Evolutionary conservation across 1,140 invertebrate genomes (phyloP), one percentile per base, ranked within the genome.

Genomic region (Batillaria attramentaria): DNA sequence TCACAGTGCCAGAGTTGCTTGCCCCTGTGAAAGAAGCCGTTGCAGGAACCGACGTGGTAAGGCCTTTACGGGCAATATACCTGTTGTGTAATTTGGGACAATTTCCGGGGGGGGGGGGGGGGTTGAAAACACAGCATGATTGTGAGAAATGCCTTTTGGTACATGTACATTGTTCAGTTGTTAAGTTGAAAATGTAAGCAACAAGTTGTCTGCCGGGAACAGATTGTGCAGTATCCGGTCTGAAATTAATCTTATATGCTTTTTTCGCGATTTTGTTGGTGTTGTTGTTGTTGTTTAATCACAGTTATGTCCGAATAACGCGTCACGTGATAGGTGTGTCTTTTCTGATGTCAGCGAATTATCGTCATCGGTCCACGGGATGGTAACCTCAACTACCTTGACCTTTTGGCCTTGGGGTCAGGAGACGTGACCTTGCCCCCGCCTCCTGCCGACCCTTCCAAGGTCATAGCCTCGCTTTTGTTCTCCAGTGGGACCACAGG

Each of bases 401-500:
- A 68, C 65, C 5, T 68, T 24, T 37, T 68, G 28, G 24, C 33
- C 33, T 37, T 68, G 65, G 65, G 65, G 65, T 68, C 65, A 68
- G 68, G 60, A 13, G 72, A 57, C 10, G 33, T 74, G 43, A 42
- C n/a, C 10, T 57, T 74, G 46, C 42, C 42, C 13, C 28, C 43
- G 35, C n/a, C 77, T 6, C 50, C 60, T 24, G 28, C 33, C 35
- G 74, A 83, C 28, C 81, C 79, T 20, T 24, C 2, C 28, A 73
- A 76, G 4, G 57, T 70, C 18, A 28, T 65, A 3, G 74, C 81
- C 16, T 62, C 77, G 35, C 65, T 84, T 4, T 41, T 81, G 4
- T 86, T 81, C 42, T 91, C 90, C 46, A 87, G 86, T 72, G 87
- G 89, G 8, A 89, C 89, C 10, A 89, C 90, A 24, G 87, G 89